A percentile compares a stretch with the other conserved stretches of the same genome.
These are phyloP conservation scores for Caenorhabditis remanei DNA, from an alignment of 1,140 invertebrate species.

Conservation along the genomic window DNA sequence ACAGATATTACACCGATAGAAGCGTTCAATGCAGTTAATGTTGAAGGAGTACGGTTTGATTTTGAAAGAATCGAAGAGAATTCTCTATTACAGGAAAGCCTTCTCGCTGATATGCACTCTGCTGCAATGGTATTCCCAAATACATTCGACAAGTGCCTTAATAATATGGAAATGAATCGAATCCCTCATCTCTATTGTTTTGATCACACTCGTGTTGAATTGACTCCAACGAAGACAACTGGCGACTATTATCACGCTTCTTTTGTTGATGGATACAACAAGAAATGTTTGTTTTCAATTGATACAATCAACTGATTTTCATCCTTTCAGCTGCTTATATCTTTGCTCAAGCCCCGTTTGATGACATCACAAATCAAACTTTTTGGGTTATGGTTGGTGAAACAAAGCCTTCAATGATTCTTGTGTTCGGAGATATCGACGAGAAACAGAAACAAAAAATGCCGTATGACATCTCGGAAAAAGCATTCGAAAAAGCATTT, in stretches of 20 bases:
- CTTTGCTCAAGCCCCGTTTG: conserved; percentile 39
- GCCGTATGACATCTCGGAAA: conserved; percentile 18
- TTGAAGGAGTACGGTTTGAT: conserved; percentile 25
- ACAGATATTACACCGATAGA: conserved; percentile 4
- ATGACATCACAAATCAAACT: background rate
- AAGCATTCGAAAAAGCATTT: conserved; percentile 14
- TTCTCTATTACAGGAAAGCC: background rate
- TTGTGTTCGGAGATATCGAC: conserved; percentile 19
- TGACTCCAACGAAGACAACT: background rate
- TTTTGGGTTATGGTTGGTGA: conserved; percentile 26
- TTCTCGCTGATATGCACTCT: background rate
- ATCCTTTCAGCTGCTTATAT: conserved; percentile 15
- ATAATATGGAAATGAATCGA: conserved; percentile 43
- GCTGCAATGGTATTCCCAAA: conserved; percentile 12
- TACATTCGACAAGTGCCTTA: conserved; percentile 18
- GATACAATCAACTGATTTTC: background rate
- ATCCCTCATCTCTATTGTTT: conserved; percentile 38
- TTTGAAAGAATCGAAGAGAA: background rate
- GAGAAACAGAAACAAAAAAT: conserved; percentile 25
- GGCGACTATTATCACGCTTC: conserved; percentile 30
- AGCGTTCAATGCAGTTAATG: conserved; percentile 22
- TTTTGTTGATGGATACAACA: conserved; percentile 31
- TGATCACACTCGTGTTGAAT: conserved; percentile 24
- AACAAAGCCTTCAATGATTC: conserved; percentile 26
- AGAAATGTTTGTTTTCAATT: background rate